Percentiles rank a stretch among this genome's conserved stretches.
These are phyloP conservation scores for Nomada hirtipes DNA, from an alignment of 2,888 invertebrate genomes.

Conservation along the genomic window DNA sequence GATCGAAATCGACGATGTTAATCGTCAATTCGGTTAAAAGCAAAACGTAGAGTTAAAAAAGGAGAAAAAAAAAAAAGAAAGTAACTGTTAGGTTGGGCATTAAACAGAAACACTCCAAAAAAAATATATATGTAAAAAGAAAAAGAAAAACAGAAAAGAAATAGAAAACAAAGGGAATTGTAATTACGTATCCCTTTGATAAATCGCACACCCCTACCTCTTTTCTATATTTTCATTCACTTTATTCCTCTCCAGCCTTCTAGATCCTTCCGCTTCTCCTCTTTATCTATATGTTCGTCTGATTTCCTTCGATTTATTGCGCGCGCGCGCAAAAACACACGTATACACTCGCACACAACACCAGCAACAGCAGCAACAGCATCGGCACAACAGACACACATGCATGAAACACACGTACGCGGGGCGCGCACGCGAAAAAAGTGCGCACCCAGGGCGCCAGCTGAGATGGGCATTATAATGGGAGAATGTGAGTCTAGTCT, in stretches of 20 bases:
- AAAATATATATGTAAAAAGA: background rate
- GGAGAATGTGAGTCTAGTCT: constrained; percentile 57
- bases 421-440: constrained; percentile 40
- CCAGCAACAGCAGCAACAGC: constrained; percentile 1
- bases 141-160: constrained; percentile 13
- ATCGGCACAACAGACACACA: constrained; percentile 50
- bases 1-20: background rate
- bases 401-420: constrained; percentile 61
- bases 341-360: constrained; percentile 52
- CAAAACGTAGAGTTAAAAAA: background rate
- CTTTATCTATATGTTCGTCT: constrained; percentile 20
- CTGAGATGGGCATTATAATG: constrained; percentile 49
- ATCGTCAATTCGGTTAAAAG: background rate
- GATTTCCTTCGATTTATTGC: constrained; percentile 6
- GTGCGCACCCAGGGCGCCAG: constrained; percentile 49
- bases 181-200: constrained; percentile 20
- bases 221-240: constrained; percentile 17
- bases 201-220: constrained; percentile 22
- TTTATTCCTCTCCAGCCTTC: background rate
- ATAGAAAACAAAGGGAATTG: constrained; percentile 4
- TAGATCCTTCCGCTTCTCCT: background rate
- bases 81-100: background rate
- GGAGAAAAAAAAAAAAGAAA: background rate
- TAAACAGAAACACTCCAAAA: background rate
- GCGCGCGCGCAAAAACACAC: constrained; percentile 28